phyloP scores from a whole-genome alignment of 2,797 vertebrate genomes.

The Gymnoscopelus microlampas region DNA sequence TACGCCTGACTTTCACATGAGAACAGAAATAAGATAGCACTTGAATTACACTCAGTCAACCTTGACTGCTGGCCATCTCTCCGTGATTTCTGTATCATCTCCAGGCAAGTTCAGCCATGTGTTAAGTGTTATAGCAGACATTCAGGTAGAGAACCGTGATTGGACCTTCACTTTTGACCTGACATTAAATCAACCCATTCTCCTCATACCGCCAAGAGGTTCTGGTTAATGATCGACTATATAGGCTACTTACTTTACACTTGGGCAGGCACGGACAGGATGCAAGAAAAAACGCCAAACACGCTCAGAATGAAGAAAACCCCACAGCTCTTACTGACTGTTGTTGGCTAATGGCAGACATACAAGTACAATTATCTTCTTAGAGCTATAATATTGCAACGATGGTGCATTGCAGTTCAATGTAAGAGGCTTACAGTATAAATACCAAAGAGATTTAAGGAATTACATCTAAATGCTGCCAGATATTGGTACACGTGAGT shows the following conservation, averaged over 20 bases:
- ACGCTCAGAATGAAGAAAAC: conserved; percentile 39
- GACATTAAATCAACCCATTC: conserved; percentile 15
- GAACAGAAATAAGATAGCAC: background rate
- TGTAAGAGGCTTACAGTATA: conserved; percentile 53
- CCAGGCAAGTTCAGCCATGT: background rate
- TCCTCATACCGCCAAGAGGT: conserved; percentile 9
- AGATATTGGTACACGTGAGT: conserved; percentile 36
- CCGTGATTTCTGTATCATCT: conserved; percentile 26
- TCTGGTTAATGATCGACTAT: conserved; percentile 48
- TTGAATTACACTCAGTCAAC: background rate
- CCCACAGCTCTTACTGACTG: conserved; percentile 29
- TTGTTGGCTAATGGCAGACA: conserved; percentile 32
- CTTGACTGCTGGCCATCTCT: background rate
- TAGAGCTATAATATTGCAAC: no score
- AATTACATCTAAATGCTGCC: conserved; percentile 22
- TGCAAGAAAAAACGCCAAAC: conserved; percentile 38
- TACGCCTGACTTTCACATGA: conserved; percentile 3
- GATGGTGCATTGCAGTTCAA: conserved; percentile 37
- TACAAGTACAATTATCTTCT: conserved; percentile 16
- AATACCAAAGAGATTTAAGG: conserved; percentile 45
- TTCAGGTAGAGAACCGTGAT: conserved; percentile 14
- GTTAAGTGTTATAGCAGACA: conserved; percentile 6
- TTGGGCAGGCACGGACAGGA: conserved; percentile 35
- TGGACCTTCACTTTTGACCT: conserved; percentile 2
- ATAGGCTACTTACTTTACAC: conserved; percentile 39